Evolutionary conservation across 2,113 vertebrate genomes (phyloP).

Genomic region (Calypte anna): DNA sequence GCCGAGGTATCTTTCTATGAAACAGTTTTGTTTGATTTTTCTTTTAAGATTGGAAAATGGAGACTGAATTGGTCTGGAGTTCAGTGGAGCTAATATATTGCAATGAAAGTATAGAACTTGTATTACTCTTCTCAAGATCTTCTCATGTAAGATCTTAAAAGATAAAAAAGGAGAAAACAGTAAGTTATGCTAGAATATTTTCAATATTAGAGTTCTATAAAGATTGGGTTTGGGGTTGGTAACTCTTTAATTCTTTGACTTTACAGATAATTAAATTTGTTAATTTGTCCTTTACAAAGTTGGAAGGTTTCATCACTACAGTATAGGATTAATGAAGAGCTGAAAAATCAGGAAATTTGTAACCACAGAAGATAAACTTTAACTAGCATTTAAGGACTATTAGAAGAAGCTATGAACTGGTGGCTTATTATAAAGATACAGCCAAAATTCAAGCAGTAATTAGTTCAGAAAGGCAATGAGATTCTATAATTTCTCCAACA

Average conservation of each 20-base stretch:
- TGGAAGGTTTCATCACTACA: not conserved
- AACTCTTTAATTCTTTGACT: not conserved
- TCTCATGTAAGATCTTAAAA: not conserved
- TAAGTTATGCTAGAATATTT: not conserved
- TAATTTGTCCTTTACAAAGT: not conserved
- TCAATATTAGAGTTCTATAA: not conserved
- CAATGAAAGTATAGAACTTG: not conserved
- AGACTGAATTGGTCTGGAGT: not conserved
- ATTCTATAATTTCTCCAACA: not conserved
- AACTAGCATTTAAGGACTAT: not conserved
- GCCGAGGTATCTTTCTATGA: not conserved
- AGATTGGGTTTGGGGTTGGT: not conserved
- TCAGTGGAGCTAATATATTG: not conserved
- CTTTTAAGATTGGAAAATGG: not conserved
- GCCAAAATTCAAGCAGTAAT: not conserved
- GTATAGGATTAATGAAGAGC: not conserved
- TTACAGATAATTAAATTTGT: not conserved
- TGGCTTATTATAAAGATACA: not conserved
- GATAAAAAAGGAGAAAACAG: not conserved
- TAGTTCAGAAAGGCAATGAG: not conserved
- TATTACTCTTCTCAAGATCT: not conserved
- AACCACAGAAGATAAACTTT: not conserved
- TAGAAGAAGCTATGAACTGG: not conserved
- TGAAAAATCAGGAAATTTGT: not conserved
- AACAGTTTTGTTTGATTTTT: not conserved